Evolutionary conservation across 2,113 vertebrate genomes (phyloP).

Genomic region (Struthidea cinerea): DNA sequence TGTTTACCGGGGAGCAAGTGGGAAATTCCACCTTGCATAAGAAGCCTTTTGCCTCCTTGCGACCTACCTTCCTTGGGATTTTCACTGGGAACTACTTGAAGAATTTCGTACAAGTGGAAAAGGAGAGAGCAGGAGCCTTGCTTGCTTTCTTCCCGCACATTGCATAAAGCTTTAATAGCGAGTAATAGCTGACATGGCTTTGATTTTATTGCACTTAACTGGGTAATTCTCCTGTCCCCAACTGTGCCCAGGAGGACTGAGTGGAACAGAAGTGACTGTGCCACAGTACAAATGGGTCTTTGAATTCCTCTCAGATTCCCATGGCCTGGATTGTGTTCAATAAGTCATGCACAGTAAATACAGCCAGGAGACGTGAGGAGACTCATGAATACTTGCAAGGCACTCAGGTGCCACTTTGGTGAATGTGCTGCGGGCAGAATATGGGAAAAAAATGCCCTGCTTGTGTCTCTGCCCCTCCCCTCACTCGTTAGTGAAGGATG

Average conservation of each 20-base stretch:
- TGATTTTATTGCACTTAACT: conserved; percentile 61
- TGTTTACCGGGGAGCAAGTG: not conserved
- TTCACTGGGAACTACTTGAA: not conserved
- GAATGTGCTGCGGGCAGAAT: not conserved
- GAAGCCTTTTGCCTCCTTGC: not conserved
- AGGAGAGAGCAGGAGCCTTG: not conserved
- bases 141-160: not conserved
- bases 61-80: not conserved
- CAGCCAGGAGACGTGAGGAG: conserved; percentile 11
- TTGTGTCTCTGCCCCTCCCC: not conserved
- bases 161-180: conserved; percentile 46
- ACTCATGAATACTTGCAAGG: not conserved
- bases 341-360: conserved; percentile 42
- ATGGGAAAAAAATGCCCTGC: not conserved
- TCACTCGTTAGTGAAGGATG: not conserved
- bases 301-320: not conserved
- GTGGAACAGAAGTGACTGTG: not conserved
- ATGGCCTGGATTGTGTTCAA: conserved; percentile 1
- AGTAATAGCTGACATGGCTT: conserved; percentile 49
- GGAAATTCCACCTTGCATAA: conserved; percentile 10
- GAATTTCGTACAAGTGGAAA: not conserved
- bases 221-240: conserved; percentile 35
- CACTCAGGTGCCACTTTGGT: not conserved
- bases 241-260: conserved; percentile 36
- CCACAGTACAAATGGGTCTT: not conserved